Conservation (phyloP, 2,888 invertebrate species). For the Andrena haemorrhoa region DNA sequence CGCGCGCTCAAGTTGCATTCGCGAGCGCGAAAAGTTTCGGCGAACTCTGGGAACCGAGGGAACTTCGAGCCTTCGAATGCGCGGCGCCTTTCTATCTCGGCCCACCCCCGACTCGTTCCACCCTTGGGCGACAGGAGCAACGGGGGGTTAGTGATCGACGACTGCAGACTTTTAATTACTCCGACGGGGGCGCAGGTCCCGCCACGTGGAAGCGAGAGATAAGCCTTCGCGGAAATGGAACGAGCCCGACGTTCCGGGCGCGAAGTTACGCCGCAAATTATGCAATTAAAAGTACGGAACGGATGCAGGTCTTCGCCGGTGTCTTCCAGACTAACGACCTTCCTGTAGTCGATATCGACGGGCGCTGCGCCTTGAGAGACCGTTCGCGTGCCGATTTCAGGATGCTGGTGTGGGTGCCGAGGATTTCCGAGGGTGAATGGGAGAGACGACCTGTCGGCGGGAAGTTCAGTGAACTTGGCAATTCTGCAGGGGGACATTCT, state of each 20-base stretch:
- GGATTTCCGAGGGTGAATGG: background rate
- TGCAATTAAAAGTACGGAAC: conserved; percentile 70
- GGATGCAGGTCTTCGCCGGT: conserved; percentile 45
- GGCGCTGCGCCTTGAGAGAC: background rate
- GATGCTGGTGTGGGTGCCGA: background rate
- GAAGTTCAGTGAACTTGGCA: conserved; percentile 14
- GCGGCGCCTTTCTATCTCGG: conserved; percentile 52
- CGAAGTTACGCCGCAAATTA: conserved; percentile 70
- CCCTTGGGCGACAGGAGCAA: conserved; percentile 40
- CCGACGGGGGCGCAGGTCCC: conserved; percentile 53
- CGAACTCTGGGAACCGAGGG: conserved; percentile 37
- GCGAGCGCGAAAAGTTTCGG: conserved; percentile 49
- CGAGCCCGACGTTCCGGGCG: conserved; percentile 31
- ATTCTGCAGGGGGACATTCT: too few species aligned
- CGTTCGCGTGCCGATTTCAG: conserved; percentile 16
- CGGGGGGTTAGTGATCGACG: conserved; percentile 64
- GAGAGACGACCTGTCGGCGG: background rate
- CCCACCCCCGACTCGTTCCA: too few species aligned
- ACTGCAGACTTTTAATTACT: conserved; percentile 81
- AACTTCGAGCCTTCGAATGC: conserved; percentile 59
- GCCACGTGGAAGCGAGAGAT: conserved; percentile 71
- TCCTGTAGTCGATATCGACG: conserved; percentile 22
- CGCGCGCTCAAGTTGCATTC: conserved; percentile 44
- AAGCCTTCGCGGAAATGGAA: conserved; percentile 65
- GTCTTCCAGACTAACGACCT: conserved; percentile 61